Evolutionary conservation across 2,113 vertebrate genomes (phyloP).

Genomic region (Ahaetulla prasina): DNA sequence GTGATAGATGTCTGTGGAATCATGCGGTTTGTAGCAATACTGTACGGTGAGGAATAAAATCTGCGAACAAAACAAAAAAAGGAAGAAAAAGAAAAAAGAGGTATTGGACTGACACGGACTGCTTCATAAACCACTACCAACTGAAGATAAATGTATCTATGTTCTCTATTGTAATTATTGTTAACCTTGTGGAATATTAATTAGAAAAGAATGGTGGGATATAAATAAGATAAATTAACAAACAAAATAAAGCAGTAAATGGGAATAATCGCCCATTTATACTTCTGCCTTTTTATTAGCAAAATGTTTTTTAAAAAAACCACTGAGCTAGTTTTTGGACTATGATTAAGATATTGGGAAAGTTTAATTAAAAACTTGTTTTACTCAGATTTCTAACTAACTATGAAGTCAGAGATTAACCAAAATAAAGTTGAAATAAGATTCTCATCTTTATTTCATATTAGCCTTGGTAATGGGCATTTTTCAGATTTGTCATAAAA

Average conservation of each 20-base stretch:
- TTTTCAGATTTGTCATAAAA: background rate
- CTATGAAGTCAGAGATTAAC: background rate
- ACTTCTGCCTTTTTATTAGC: conserved; percentile 35
- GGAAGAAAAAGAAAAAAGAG: conserved; percentile 66
- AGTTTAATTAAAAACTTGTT: background rate
- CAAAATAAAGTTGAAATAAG: background rate
- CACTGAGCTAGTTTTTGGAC: background rate
- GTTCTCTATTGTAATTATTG: background rate
- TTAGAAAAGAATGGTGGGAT: background rate
- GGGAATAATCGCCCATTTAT: conserved; percentile 19
- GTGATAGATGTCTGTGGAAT: conserved; percentile 98
- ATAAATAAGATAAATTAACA: background rate
- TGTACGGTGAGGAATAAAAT: conserved; percentile 98
- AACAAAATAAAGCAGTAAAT: background rate
- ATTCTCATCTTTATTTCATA: background rate
- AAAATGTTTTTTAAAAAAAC: background rate
- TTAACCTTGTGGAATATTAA: background rate
- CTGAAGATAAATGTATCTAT: conserved; percentile 16
- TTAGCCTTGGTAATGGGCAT: background rate
- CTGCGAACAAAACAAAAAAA: conserved; percentile 77
- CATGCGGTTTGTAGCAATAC: conserved; percentile 98
- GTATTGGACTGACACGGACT: conserved; percentile 33
- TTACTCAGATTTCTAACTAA: background rate
- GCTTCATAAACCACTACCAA: conserved; percentile 29
- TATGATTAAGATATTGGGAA: background rate